A percentile compares a stretch with the other conserved stretches of the same genome.
Evolutionary conservation across 2,888 invertebrate genomes (phyloP).

Genomic region (Noctua janthina): DNA sequence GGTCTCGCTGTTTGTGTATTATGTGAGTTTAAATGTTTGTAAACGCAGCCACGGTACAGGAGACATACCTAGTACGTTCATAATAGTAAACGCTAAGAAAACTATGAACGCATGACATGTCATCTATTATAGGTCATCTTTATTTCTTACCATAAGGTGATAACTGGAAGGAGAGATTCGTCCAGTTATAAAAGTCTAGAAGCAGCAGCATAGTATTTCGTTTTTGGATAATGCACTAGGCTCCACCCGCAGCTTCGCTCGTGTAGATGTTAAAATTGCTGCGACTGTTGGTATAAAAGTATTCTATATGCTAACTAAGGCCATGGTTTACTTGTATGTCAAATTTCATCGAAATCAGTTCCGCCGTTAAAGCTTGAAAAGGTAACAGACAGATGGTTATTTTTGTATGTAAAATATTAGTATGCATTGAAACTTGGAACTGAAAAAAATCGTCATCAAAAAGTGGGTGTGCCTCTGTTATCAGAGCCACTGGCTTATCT

Average conservation of each 20-base stretch:
- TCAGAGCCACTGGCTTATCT: conserved; percentile 18
- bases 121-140: background rate
- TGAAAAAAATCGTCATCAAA: conserved; percentile 14
- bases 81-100: background rate
- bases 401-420: background rate
- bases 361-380: no score
- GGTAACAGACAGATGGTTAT: background rate
- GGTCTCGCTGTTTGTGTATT: no score
- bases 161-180: background rate
- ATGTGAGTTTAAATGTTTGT: no score
- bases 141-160: background rate
- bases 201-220: no score
- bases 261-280: background rate
- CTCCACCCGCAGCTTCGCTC: background rate
- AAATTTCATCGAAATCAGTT: background rate
- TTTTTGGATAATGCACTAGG: no score
- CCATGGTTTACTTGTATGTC: background rate
- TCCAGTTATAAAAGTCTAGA: background rate
- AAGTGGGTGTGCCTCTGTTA: conserved; percentile 25
- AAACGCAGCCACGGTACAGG: no score
- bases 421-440: background rate
- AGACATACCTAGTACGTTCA: background rate
- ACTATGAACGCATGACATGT: background rate
- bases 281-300: background rate
- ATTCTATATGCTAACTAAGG: background rate